These are phyloP conservation scores for Prietella phreatophila DNA, from an alignment of 2,113 vertebrate species.

Conservation along the genomic window DNA sequence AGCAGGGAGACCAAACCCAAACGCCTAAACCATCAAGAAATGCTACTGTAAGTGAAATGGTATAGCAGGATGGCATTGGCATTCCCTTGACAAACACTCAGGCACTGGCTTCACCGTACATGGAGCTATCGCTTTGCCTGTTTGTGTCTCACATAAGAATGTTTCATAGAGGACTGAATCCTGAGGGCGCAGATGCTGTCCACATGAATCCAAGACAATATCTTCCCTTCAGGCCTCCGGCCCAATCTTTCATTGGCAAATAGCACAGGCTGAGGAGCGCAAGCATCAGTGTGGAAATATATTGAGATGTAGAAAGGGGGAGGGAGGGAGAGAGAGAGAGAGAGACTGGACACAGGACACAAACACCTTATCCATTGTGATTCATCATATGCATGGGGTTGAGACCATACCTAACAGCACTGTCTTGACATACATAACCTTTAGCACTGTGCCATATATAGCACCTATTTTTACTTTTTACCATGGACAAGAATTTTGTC, in stretches of 20 bases:
- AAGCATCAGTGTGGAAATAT: constrained; percentile 7
- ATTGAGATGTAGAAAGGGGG: background rate
- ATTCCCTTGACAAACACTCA: background rate
- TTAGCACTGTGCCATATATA: background rate
- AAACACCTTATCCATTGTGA: constrained; percentile 6
- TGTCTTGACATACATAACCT: constrained; percentile 6
- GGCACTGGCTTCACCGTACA: background rate
- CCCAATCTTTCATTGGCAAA: constrained; percentile 11
- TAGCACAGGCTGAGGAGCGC: constrained; percentile 17
- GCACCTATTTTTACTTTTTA: background rate
- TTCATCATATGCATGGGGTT: background rate
- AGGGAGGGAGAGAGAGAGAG: background rate
- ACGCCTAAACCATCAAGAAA: background rate
- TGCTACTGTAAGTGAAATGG: background rate
- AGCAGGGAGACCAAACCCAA: background rate
- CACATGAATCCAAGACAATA: constrained; percentile 8
- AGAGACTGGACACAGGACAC: background rate
- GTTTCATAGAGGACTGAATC: constrained; percentile 14
- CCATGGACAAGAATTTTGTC: background rate
- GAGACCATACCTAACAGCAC: background rate
- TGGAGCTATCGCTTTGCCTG: background rate
- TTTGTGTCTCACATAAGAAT: background rate
- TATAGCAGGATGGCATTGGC: background rate
- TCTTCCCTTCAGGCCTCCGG: background rate
- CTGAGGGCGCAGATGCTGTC: background rate